Conservation (phyloP, 2,888 invertebrate species). For the Chydorus sphaericus region DNA sequence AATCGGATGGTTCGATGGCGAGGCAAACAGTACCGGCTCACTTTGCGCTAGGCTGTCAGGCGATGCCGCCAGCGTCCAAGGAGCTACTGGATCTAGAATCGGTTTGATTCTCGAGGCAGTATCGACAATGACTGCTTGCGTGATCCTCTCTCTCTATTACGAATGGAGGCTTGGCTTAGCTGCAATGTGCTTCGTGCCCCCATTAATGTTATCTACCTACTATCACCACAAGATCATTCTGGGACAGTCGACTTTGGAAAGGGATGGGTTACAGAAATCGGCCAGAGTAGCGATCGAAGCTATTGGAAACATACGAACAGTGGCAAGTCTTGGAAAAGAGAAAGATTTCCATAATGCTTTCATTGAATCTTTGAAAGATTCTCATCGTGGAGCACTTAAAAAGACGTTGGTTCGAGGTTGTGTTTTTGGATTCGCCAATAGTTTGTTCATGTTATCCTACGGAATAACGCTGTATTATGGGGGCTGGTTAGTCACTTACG, state of each 20-base stretch:
- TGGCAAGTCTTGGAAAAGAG: slow-evolving; percentile 51
- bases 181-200: slow-evolving; percentile 46
- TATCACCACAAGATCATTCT: slow-evolving; percentile 46
- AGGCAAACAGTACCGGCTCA: slow-evolving; percentile 51
- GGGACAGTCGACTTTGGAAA: slow-evolving; percentile 41
- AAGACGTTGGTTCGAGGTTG: slow-evolving; percentile 46
- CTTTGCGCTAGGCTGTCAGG: slow-evolving; percentile 51
- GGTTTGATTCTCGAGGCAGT: slow-evolving; percentile 51
- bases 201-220: slow-evolving; percentile 48
- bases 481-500: slow-evolving; percentile 46
- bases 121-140: slow-evolving; percentile 47
- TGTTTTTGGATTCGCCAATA: slow-evolving; percentile 54
- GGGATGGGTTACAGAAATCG: slow-evolving; percentile 46
- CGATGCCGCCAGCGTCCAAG: slow-evolving; percentile 60
- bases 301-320: slow-evolving; percentile 58
- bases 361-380: slow-evolving; percentile 40
- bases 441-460: slow-evolving; percentile 54
- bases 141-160: slow-evolving; percentile 44
- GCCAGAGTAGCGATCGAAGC: slow-evolving; percentile 61
- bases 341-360: slow-evolving; percentile 43
- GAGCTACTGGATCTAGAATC: slow-evolving; percentile 54
- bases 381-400: slow-evolving; percentile 37
- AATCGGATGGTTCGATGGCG: slow-evolving; percentile 56
- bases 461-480: slow-evolving; percentile 56
- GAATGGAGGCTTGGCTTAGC: slow-evolving; percentile 57